Base-by-base conservation (phyloP, 2,888 invertebrate genomes). In the Cephalotes varians region DNA sequence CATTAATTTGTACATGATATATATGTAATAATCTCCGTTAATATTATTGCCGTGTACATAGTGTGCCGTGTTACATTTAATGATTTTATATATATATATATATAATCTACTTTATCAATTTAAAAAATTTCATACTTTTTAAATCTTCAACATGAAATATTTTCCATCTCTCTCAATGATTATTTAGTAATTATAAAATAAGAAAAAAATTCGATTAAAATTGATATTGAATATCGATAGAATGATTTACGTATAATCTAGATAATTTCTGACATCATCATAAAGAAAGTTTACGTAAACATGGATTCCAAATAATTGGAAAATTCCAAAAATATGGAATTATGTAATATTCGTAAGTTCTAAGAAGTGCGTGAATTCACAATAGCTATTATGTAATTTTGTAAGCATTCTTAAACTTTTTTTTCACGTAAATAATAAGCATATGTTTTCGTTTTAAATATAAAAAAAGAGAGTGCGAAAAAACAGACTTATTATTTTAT, bases 201-300 rank as follows among this genome's bases (percentile, higher is more conserved):
- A 5, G 28, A 2, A 49, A 60, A 21, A 34, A 34, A 34, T 18
- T 60, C 9, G 49, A 28, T 49, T 1, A 64, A 51, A 40, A 54
- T 76, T 37, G 28, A 28, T 25, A 34, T 65, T 40, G 0, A 74
- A 4, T 15, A 74, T 56, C 25, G n/a, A 72, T 40, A 40, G 3
- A 0, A 28, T 56, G 40, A 40, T 28, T 58, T n/a, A 56, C 2
- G 5, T 65, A 12, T 65, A 15, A 40, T 65, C 40, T 56, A 44
- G 18, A 4, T 40, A 6, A 28, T 72, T n/a, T 58, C 7, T 72
- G 28, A 72, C 56, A 18, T 56, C 28, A 72, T 58, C 28, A 18
- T 72, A 56, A 72, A 58, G 40, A 72, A 72, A 58, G 56, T 58
- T 72, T n/a, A 56, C 72, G n/a, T 72, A 40, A 72, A 15, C 40